Base-by-base conservation (phyloP, 2,797 vertebrate species). In the Poliocrania exsul region DNA sequence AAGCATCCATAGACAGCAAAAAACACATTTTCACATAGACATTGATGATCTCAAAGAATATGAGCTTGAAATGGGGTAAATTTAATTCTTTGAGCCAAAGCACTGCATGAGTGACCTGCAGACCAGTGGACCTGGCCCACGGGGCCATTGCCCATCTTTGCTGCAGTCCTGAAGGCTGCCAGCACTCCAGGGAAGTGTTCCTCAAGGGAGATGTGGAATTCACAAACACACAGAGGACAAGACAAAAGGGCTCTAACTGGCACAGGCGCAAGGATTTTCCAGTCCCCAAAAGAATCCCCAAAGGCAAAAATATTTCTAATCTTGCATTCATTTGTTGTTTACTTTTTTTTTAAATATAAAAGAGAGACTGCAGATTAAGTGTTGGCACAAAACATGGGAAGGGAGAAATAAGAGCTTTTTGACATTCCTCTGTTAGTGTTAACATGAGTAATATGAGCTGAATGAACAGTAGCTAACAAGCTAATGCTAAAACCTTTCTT, bases 91-190 rank as follows among this genome's bases (percentile, higher is more conserved):
- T 12, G 42, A 61, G 29, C 38, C 42, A 35, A 46, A 46, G 49
- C 37, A 15, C 31, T n/a, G 5, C 1, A 28, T 1, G 4, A 35
- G 26, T 7, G 13, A 61, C 24, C 0, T 10, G 60, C n/a, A 70
- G 50, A 82, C 23, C 37, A 60, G 25, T 0, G 20, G 21, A 67
- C 38, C 21, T 42, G 26, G 57, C 16, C 10, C 19, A 20, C 16
- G 8, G 9, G 9, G 51, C 44, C 13, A 7, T 1, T 0, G 2
- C 5, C 37, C 3, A 0, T 25, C 14, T 4, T 31, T 33, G 9
- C 54, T 1, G 4, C 38, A 28, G 6, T 4, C 11, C 72, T 24
- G n/a, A 33, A 18, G 4, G 12, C 19, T 11, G 3, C 13, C 2
- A 3, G 62, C 46, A 64, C 16, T 31, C 26, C 47, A 53, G 8